A percentile compares a stretch with the other conserved stretches of the same genome.
phyloP scores from a whole-genome alignment of 1,140 invertebrate species.

The Nephila pilipes region DNA sequence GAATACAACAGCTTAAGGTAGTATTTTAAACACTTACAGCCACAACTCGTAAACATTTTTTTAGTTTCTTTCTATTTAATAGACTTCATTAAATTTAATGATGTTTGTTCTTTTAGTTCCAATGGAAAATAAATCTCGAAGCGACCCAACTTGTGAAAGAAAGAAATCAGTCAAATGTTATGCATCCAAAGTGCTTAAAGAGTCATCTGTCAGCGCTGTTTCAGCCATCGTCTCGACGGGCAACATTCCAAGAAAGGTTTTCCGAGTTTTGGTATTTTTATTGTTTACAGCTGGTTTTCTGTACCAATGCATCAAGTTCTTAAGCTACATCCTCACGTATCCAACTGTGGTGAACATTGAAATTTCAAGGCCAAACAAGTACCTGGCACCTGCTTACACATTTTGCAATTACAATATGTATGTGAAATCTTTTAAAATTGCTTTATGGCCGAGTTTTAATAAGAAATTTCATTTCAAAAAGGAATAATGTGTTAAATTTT shows the following conservation, averaged over 20 bases:
- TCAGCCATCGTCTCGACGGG: conserved; percentile 30
- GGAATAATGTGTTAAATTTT: no score
- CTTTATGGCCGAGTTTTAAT: background rate
- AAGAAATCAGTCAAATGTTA: conserved; percentile 4
- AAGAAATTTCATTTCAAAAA: no score
- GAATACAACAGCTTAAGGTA: no score
- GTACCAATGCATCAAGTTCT: conserved; percentile 46
- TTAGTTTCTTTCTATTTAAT: no score
- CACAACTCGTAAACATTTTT: no score
- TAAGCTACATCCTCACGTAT: background rate
- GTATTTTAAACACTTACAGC: no score
- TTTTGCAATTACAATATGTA: conserved; percentile 47
- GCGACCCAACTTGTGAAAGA: background rate
- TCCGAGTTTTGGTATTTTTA: conserved; percentile 8
- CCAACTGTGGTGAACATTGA: conserved; percentile 16
- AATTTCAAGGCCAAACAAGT: background rate
- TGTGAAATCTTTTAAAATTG: background rate
- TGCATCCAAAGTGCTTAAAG: background rate
- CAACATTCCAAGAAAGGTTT: conserved; percentile 5
- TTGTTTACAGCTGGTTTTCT: conserved; percentile 36
- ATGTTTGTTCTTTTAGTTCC: no score
- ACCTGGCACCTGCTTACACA: conserved; percentile 37
- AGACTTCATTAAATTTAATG: no score
- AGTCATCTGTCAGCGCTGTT: conserved; percentile 49
- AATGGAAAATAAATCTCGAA: background rate